Evolutionary conservation across 1,140 invertebrate species (phyloP).

Genomic region (Pachyrhynchus sulphureomaculatus): DNA sequence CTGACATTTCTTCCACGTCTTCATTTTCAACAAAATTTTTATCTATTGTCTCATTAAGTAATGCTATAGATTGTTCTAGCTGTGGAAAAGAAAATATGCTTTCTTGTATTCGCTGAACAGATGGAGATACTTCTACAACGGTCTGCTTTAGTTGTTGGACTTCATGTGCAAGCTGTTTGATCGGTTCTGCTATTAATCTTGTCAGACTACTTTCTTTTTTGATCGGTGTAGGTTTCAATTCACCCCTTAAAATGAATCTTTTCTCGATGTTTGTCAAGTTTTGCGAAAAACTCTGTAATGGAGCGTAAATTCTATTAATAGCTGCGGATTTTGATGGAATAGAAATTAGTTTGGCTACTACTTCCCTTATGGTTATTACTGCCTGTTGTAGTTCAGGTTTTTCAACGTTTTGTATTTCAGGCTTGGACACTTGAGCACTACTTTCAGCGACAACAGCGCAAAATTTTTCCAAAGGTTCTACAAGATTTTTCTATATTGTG

Average conservation of each 20-base stretch:
- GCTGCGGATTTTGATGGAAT: not conserved
- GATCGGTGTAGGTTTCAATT: no score
- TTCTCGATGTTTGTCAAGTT: slow-evolving; percentile 2
- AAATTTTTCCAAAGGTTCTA: slow-evolving; percentile 31
- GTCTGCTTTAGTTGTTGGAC: slow-evolving; percentile 19
- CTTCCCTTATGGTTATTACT: slow-evolving; percentile 13
- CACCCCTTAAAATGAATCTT: not conserved
- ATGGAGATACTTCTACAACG: slow-evolving; percentile 11
- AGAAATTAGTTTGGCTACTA: not conserved
- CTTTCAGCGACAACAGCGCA: slow-evolving; percentile 16
- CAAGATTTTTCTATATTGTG: slow-evolving; percentile 11
- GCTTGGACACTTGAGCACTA: slow-evolving; percentile 7
- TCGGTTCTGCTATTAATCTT: not conserved
- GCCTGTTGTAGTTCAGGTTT: slow-evolving; percentile 1
- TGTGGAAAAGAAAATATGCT: slow-evolving; percentile 14
- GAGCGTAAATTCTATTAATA: not conserved
- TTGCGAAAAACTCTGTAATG: slow-evolving; percentile 2
- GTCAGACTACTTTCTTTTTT: not conserved
- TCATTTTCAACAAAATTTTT: not conserved
- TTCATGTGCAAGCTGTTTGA: not conserved
- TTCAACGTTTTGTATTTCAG: slow-evolving; percentile 17
- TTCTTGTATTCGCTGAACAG: slow-evolving; percentile 14
- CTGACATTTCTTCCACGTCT: not conserved
- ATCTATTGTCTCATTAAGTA: not conserved
- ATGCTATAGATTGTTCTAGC: slow-evolving; percentile 9